Evolutionary conservation across 2,797 vertebrate genomes (phyloP).

Genomic region (Arvicola amphibius): DNA sequence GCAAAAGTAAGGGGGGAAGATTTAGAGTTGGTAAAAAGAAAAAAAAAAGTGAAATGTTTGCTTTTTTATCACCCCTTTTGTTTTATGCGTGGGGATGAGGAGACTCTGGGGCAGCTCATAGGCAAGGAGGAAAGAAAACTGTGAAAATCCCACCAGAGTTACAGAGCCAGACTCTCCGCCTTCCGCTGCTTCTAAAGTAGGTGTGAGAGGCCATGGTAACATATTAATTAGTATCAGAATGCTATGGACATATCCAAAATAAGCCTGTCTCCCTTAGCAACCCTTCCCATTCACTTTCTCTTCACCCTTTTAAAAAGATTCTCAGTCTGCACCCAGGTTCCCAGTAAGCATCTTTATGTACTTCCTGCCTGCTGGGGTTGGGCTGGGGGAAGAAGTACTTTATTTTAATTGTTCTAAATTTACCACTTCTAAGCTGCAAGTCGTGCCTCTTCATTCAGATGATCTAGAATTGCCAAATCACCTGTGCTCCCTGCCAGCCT

Average conservation of each 20-base stretch:
- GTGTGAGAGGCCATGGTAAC: background rate
- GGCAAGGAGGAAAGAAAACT: background rate
- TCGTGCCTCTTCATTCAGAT: background rate
- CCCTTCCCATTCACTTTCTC: slow-evolving; percentile 23
- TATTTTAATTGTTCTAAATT: slow-evolving; percentile 70
- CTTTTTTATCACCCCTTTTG: background rate
- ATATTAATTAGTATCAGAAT: slow-evolving; percentile 37
- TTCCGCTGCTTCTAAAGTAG: slow-evolving; percentile 1
- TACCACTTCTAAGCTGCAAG: background rate
- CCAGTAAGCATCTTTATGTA: slow-evolving; percentile 9
- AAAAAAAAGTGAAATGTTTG: background rate
- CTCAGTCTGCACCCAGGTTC: slow-evolving; percentile 1
- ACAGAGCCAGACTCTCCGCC: background rate
- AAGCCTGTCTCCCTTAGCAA: slow-evolving; percentile 63
- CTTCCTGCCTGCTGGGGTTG: background rate
- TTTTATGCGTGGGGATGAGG: slow-evolving; percentile 3
- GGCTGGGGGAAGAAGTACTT: background rate
- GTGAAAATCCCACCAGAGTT: background rate
- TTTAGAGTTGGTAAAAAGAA: background rate
- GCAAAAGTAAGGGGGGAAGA: background rate
- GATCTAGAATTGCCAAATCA: background rate
- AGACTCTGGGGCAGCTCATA: background rate
- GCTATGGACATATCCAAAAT: slow-evolving; percentile 5
- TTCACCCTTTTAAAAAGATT: background rate
- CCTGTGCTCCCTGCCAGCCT: background rate